phyloP scores from a whole-genome alignment of 2,888 invertebrate species.

The Drosophila pullipes region DNA sequence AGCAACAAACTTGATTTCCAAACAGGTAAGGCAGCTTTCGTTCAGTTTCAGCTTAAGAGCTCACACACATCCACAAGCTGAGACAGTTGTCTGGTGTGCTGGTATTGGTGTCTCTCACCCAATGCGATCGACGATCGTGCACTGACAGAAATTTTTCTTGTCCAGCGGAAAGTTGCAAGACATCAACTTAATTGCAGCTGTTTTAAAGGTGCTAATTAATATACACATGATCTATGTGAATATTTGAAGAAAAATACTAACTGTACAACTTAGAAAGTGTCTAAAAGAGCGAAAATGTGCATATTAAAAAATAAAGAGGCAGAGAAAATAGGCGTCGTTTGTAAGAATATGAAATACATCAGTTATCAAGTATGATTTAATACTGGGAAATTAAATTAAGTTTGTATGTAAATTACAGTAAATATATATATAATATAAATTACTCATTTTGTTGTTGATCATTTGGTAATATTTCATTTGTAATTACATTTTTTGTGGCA shows the following conservation, averaged over 20 bases:
- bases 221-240: neutral
- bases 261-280: neutral
- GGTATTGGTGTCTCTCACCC: slow-evolving; percentile 52
- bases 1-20: slow-evolving; percentile 79
- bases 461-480: neutral
- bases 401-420: neutral
- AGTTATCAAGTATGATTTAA: neutral
- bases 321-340: neutral
- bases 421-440: neutral
- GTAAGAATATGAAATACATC: neutral
- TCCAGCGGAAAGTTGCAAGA: neutral
- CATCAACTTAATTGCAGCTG: neutral
- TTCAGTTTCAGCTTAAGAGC: slow-evolving; percentile 68
- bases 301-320: neutral
- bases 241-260: neutral
- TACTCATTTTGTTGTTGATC: neutral
- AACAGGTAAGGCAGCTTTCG: slow-evolving; percentile 78
- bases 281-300: neutral
- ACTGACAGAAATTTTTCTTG: slow-evolving; percentile 37
- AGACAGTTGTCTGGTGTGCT: slow-evolving; percentile 1
- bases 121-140: slow-evolving; percentile 64
- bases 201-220: neutral
- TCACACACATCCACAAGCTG: slow-evolving; percentile 44
- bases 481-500: slow-evolving; percentile 20
- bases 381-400: neutral